Evolutionary conservation across 2,888 invertebrate species (phyloP).

Genomic region (Alviniconcha strummeri): DNA sequence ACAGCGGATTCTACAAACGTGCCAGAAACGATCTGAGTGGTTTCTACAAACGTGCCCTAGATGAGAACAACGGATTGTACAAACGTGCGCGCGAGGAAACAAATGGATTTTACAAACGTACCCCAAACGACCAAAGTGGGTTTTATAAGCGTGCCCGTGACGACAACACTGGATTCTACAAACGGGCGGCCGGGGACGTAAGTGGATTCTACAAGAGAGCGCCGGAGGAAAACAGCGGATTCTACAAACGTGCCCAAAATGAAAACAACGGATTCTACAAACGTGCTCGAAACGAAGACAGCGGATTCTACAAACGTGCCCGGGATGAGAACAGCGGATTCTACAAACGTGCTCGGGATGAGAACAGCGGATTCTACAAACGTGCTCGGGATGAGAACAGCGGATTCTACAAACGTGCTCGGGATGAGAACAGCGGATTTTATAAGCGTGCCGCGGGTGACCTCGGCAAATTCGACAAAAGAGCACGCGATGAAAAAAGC

Average conservation of each 20-base stretch:
- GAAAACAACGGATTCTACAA: conserved; percentile 11
- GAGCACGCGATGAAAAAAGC: conserved; percentile 11
- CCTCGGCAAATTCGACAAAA: conserved; percentile 20
- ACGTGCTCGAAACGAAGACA: background rate
- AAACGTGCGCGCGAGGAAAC: background rate
- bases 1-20: conserved; percentile 35
- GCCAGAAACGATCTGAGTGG: background rate
- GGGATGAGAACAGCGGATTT: conserved; percentile 13
- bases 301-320: conserved; percentile 35
- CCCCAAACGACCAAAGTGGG: background rate
- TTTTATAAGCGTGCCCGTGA: conserved; percentile 32
- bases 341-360: background rate
- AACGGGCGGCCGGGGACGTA: background rate
- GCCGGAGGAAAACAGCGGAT: background rate
- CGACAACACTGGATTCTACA: conserved; percentile 4
- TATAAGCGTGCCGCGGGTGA: conserved; percentile 30
- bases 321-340: background rate
- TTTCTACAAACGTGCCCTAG: conserved; percentile 31
- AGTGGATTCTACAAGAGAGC: conserved; percentile 35
- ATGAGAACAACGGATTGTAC: conserved; percentile 10
- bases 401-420: conserved; percentile 31
- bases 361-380: background rate
- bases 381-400: conserved; percentile 14
- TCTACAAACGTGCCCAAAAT: conserved; percentile 30
- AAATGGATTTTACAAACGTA: conserved; percentile 35